A percentile compares a stretch with the other conserved stretches of the same genome.
Evolutionary conservation across 2,113 vertebrate genomes (phyloP).

Genomic region (Tachuris rubrigastra): DNA sequence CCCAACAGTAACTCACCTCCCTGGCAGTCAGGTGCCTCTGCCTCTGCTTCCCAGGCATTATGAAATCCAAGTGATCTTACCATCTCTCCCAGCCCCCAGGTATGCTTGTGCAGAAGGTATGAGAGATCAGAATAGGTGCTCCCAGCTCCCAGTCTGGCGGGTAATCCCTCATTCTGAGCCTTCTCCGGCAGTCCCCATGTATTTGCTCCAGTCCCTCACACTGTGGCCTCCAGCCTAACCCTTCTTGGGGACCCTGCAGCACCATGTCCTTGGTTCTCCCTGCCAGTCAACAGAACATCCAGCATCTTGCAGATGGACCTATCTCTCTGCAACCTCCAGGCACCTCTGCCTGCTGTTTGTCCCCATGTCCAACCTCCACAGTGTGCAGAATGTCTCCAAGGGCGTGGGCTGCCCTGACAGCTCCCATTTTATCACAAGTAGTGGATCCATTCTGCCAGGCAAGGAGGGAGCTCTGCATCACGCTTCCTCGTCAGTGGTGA

Average conservation of each 20-base stretch:
- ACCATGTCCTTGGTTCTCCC: not conserved
- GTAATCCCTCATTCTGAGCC: not conserved
- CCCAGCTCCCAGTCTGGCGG: not conserved
- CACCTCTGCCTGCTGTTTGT: not conserved
- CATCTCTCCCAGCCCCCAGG: not conserved
- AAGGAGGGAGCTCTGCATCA: not conserved
- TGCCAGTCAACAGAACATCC: not conserved
- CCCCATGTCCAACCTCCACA: accelerated
- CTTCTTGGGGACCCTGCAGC: not conserved
- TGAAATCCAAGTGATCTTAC: not conserved
- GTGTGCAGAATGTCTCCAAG: accelerated
- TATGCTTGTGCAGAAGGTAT: not conserved
- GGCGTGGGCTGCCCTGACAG: not conserved
- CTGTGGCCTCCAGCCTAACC: not conserved
- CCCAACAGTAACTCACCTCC: not conserved
- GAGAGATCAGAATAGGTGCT: not conserved
- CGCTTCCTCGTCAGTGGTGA: not conserved
- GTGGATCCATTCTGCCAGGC: not conserved
- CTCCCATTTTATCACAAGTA: not conserved
- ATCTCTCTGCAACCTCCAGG: not conserved
- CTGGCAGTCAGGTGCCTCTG: not conserved
- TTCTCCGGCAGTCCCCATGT: too few species aligned
- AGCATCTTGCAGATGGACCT: accelerated
- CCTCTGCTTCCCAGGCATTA: not conserved
- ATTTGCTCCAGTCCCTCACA: not conserved